Conservation (phyloP, 2,888 invertebrate species). For the Sericinus montela region DNA sequence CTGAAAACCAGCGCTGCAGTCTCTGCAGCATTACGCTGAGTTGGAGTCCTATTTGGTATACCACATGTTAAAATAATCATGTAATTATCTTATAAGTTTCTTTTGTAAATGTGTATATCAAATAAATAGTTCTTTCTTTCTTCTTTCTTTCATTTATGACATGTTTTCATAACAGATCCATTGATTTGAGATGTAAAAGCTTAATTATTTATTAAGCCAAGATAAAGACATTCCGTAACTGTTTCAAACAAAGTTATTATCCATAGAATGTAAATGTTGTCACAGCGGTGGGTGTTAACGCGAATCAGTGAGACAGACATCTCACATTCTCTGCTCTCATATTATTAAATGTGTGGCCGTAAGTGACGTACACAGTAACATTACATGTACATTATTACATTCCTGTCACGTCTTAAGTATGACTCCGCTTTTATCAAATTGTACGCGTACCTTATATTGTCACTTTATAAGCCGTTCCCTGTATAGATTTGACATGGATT, state of each 20-base stretch:
- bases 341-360: constrained; percentile 49
- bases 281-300: constrained; percentile 24
- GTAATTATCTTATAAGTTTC: too few species aligned
- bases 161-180: too few species aligned
- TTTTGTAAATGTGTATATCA: too few species aligned
- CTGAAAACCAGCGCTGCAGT: too few species aligned
- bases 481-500: constrained; percentile 58
- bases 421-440: constrained; percentile 60
- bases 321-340: constrained; percentile 40
- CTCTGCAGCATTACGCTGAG: too few species aligned
- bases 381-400: constrained; percentile 59
- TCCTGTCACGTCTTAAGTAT: constrained; percentile 58
- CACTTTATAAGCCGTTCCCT: constrained; percentile 58
- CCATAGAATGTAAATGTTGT: constrained; percentile 16
- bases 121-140: too few species aligned
- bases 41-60: too few species aligned
- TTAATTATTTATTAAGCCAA: constrained; percentile 3
- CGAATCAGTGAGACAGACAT: constrained; percentile 29
- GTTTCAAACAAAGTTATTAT: constrained; percentile 18
- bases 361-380: constrained; percentile 45
- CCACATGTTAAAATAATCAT: too few species aligned
- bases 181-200: too few species aligned
- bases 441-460: constrained; percentile 55
- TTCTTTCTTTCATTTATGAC: too few species aligned
- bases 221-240: constrained; percentile 13